Base-by-base conservation (phyloP, 2,113 vertebrate species). In the Lepisosteus osseus region DNA sequence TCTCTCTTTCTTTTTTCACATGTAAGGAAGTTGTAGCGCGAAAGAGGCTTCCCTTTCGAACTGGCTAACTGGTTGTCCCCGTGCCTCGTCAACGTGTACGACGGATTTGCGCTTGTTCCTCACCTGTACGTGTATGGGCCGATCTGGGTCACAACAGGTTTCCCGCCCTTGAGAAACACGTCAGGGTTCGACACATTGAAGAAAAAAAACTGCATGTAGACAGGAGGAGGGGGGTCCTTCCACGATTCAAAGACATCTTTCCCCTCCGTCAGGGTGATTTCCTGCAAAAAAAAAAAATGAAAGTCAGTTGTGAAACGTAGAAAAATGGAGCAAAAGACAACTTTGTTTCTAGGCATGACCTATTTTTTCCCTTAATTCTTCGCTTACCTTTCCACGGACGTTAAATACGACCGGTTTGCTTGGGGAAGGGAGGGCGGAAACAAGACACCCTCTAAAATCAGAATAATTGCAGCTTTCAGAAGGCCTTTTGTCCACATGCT, bases 41-140 rank as follows among this genome's bases (percentile, higher is more conserved):
- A 3, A 15, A 3, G 29, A 11, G 41, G 62, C 40, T 62, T 54
- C 51, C 57, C 72, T 72, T 74, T 73, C 56, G 0, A 79, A 72
- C 12, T 70, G 56, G 42, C 42, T 40, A 29, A n/a, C 17, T 29
- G 62, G 0, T 7, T 29, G 9, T 0, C 13, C 3, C 4, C 11
- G 47, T 67, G 6, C 12, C 61, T 57, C 67, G 57, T 45, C 59
- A 70, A 56, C 40, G 40, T 8, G 17, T 13, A 6, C 42, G 13
- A 12, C 54, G 40, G 29, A 29, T 29, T 29, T 29, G 29, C 29
- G 29, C 29, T 29, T 29, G 2, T 1, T 6, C 15, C 81, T 15
- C 84, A 98, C 97, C 95, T 93, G 91, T 96, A 99, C 0, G 95
- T 96, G 83, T 99, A 99, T 0, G 97, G 97, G 42, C 97, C 97